Base-by-base conservation (phyloP, 2,888 invertebrate genomes). In the Hipparchia semele region DNA sequence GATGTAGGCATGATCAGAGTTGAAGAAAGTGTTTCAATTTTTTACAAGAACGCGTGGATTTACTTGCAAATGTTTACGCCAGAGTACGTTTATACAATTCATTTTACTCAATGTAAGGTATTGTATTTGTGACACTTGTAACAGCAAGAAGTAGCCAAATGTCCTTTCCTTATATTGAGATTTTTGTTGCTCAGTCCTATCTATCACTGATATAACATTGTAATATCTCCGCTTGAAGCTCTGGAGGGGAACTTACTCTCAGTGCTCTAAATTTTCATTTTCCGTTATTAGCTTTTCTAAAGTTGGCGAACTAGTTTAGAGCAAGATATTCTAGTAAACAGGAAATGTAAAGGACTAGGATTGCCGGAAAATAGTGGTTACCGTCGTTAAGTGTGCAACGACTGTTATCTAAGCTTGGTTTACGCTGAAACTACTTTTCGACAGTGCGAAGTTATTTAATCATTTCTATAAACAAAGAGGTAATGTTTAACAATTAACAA, bases 241-340 rank as follows among this genome's bases (percentile, higher is more conserved):
- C 76, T 73, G 69, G 73, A 62, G 74, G 67, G 68, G 70, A 79
- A 77, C 75, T 79, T 62, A 76, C 69, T 69, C 76, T 69, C 73
- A 75, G 75, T 77, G 71, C 74, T 73, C 77, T 77, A 75, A 78
- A 77, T 79, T 80, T 79, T 79, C 78, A 76, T 79, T 78, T 78
- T 78, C 71, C 73, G 74, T 77, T 79, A 78, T 79, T 79, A 78
- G 75, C 75, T 79, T 79, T 74, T 74, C 73, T 77, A 69, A 61
- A 69, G 69, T 69, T 69, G 33, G 68, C 33, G 13, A 69, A 69
- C 60, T 53, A 59, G 68, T 49, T 59, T 51, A 5, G 59, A 68
- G 59, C 68, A 59, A 68, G 59, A 58, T 68, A 68, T 59, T 68
- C 59, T 6, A 65, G 65, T 65, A 65, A 65, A 65, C 65, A 23